A percentile compares a stretch with the other conserved stretches of the same genome.
phyloP scores from a whole-genome alignment of 1,140 invertebrate genomes.

The Apis dorsata region DNA sequence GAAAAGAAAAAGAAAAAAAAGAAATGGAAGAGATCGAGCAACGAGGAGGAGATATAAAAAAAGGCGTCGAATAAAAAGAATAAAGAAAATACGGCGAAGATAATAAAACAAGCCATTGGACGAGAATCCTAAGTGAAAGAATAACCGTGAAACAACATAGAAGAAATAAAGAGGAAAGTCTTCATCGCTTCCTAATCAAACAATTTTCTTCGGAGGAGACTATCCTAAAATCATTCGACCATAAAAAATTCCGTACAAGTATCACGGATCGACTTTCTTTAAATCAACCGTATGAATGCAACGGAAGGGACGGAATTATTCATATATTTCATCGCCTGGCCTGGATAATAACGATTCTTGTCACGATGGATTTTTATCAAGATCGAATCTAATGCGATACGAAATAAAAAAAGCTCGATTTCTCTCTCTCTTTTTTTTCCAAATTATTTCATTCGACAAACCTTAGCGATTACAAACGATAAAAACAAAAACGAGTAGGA shows the following conservation, averaged over 20 bases:
- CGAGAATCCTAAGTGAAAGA: background rate
- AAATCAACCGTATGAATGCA: slow-evolving; percentile 42
- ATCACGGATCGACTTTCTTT: slow-evolving; percentile 45
- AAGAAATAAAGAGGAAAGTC: background rate
- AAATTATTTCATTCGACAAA: background rate
- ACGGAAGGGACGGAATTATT: slow-evolving; percentile 45
- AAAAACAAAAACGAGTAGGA: too few species aligned
- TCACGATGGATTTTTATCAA: slow-evolving; percentile 15
- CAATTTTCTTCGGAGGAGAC: slow-evolving; percentile 37
- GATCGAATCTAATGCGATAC: slow-evolving; percentile 24
- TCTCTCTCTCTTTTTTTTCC: too few species aligned
- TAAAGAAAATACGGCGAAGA: background rate
- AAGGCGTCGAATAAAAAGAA: background rate
- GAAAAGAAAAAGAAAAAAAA: background rate
- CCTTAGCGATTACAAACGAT: background rate
- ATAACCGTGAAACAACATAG: background rate
- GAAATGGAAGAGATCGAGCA: background rate
- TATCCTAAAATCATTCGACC: slow-evolving; percentile 43
- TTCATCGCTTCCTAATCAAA: slow-evolving; percentile 60
- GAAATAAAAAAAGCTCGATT: background rate
- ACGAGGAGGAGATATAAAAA: background rate
- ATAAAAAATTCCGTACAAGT: slow-evolving; percentile 8
- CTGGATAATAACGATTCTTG: slow-evolving; percentile 22
- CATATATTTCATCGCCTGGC: slow-evolving; percentile 6
- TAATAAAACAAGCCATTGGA: background rate